These are phyloP conservation scores for Limnephilus auricula DNA, from an alignment of 2,888 invertebrate genomes.

Conservation along the genomic window DNA sequence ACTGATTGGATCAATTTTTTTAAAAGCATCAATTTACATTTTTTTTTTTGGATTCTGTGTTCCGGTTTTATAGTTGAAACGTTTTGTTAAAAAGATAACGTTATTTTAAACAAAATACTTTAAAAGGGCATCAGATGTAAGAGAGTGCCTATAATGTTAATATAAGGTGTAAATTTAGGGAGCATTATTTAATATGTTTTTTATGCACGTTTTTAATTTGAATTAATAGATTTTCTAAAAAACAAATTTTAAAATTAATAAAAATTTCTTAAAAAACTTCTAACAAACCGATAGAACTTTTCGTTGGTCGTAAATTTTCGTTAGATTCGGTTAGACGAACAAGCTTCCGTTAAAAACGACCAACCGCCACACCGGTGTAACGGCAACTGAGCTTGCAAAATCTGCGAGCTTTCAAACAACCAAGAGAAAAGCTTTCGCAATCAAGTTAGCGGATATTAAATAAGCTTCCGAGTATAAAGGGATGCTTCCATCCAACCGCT, in stretches of 20 bases:
- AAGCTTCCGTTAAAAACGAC: neutral
- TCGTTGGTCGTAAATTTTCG: neutral
- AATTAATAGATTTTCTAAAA: neutral
- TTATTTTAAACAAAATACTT: too few relatives aligned
- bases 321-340: neutral
- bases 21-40: too few relatives aligned
- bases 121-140: too few relatives aligned
- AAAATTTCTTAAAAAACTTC: neutral
- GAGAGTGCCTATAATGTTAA: neutral
- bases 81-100: too few relatives aligned
- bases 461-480: neutral
- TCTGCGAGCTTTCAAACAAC: neutral
- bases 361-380: neutral
- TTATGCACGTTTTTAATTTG: neutral
- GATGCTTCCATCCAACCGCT: neutral
- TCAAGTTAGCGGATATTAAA: neutral
- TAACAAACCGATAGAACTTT: neutral
- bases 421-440: neutral
- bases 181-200: neutral
- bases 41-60: too few relatives aligned
- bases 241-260: neutral
- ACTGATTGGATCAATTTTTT: too few relatives aligned
- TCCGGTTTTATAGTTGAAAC: too few relatives aligned
- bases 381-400: conserved; percentile 11
- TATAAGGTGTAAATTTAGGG: too few relatives aligned